A percentile compares a stretch with the other conserved stretches of the same genome.
Evolutionary conservation across 2,888 invertebrate species (phyloP).

Genomic region (Thereva nobilitata): DNA sequence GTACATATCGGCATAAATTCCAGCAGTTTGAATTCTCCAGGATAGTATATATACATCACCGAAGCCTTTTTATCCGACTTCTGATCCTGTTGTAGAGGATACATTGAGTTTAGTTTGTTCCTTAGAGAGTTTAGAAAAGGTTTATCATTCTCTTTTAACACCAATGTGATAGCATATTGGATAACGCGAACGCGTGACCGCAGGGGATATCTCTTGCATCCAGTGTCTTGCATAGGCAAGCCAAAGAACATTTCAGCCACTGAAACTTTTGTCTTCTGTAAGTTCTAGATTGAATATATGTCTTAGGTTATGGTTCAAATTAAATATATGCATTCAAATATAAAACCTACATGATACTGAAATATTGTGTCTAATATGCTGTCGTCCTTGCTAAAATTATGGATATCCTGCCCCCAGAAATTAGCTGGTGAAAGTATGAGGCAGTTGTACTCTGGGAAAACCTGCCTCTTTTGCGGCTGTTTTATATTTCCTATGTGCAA

Average conservation of each 20-base stretch:
- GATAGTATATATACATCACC: constrained; percentile 77
- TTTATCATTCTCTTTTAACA: constrained; percentile 77
- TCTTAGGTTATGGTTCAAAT: neutral
- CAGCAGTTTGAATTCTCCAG: constrained; percentile 82
- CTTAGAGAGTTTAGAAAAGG: constrained; percentile 77
- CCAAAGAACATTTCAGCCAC: constrained; percentile 91
- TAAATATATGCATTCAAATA: neutral
- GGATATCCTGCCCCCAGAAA: constrained; percentile 85
- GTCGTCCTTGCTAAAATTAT: constrained; percentile 76
- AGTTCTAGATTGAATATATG: constrained; percentile 62
- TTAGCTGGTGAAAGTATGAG: constrained; percentile 90
- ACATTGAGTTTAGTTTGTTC: constrained; percentile 69
- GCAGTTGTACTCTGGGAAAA: constrained; percentile 91
- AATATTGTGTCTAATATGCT: constrained; percentile 81
- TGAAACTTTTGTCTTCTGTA: constrained; percentile 82
- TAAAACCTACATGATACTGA: constrained; percentile 74
- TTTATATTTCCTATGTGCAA: constrained; percentile 83
- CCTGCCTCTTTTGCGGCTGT: constrained; percentile 63
- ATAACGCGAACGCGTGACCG: constrained; percentile 82
- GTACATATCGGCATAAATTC: constrained; percentile 83
- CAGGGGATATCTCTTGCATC: constrained; percentile 85
- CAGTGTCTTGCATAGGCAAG: constrained; percentile 86
- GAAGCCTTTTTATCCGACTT: constrained; percentile 51
- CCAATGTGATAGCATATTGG: constrained; percentile 87
- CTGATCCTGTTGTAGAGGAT: constrained; percentile 69